A percentile compares a stretch with the other conserved stretches of the same genome.
Evolutionary conservation across 2,797 vertebrate genomes (phyloP).

Genomic region (Pseudochirops corinnae): DNA sequence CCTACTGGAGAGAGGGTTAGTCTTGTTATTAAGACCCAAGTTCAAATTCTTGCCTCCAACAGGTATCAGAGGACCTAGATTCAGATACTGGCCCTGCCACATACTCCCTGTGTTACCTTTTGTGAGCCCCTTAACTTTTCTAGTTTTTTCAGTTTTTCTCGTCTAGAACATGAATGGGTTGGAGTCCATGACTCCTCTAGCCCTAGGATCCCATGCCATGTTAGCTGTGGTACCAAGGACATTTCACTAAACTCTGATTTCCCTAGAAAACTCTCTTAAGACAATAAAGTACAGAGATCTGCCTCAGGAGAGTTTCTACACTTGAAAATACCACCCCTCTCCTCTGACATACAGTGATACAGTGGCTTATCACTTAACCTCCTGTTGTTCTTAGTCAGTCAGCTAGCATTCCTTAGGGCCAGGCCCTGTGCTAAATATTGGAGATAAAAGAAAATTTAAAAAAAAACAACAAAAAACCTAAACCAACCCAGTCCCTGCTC

Average conservation of each 20-base stretch:
- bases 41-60: background rate
- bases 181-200: background rate
- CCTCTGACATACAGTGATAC: background rate
- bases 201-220: background rate
- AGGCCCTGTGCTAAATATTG: background rate
- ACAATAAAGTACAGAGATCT: no score
- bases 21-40: background rate
- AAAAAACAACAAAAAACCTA: no score
- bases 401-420: background rate
- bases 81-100: background rate
- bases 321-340: background rate
- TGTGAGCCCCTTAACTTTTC: background rate
- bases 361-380: background rate
- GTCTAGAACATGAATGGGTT: background rate
- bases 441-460: background rate
- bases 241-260: background rate
- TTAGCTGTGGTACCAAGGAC: background rate
- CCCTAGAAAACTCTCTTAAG: background rate
- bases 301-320: background rate
- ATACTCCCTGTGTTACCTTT: background rate
- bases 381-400: background rate
- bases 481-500: background rate
- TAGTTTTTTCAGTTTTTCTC: background rate
- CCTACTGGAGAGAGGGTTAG: background rate
- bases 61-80: background rate